Percentiles rank a stretch among this genome's conserved stretches.
These are phyloP conservation scores for Homarus americanus DNA, from an alignment of 1,140 invertebrate genomes.

Conservation along the genomic window DNA sequence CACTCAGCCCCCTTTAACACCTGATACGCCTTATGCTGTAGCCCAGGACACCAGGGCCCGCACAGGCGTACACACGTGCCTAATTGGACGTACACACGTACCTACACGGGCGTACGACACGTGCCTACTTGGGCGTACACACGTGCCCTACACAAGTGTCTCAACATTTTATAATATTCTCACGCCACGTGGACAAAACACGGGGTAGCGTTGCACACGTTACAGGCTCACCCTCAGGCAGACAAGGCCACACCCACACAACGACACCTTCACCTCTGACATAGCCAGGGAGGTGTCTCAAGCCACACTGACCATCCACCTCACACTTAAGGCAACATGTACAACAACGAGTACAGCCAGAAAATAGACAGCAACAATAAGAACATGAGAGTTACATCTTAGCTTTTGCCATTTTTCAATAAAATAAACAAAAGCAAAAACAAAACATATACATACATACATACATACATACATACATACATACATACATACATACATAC, in stretches of 20 bases:
- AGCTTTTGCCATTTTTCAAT: too few relatives aligned
- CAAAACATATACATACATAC: conserved; percentile 22
- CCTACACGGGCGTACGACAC: not conserved
- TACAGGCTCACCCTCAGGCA: too few relatives aligned
- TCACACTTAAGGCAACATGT: too few relatives aligned
- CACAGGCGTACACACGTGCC: not conserved
- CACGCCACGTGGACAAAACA: too few relatives aligned
- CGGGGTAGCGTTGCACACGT: too few relatives aligned
- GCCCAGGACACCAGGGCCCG: not conserved
- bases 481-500: not conserved
- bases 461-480: not conserved
- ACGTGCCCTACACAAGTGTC: too few relatives aligned
- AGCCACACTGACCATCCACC: not conserved
- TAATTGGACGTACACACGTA: too few relatives aligned
- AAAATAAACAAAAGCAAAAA: too few relatives aligned
- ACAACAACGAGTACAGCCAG: too few relatives aligned
- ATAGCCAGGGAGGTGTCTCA: not conserved
- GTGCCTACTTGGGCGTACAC: too few relatives aligned
- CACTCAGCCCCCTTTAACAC: not conserved
- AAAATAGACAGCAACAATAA: not conserved
- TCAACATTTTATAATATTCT: too few relatives aligned
- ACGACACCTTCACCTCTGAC: not conserved
- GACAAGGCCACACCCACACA: not conserved
- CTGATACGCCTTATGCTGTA: not conserved
- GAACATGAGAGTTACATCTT: too few relatives aligned